A percentile compares a stretch with the other conserved stretches of the same genome.
Evolutionary conservation across 2,888 invertebrate genomes (phyloP).

Genomic region (Petrolisthes manimaculis): DNA sequence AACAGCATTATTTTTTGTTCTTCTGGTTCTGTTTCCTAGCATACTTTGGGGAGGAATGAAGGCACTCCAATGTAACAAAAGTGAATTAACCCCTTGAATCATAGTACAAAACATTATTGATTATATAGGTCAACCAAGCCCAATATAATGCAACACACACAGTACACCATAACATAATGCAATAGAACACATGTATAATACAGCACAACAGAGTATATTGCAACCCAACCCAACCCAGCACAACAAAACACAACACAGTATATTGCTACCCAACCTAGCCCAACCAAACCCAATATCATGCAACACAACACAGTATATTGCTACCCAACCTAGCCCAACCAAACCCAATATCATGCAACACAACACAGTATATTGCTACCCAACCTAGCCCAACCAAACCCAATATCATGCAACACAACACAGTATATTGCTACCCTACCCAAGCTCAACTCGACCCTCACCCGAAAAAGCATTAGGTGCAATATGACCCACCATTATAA

Average conservation of each 20-base stretch:
- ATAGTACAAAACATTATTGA: background rate
- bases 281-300: background rate
- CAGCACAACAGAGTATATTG: too few relatives aligned
- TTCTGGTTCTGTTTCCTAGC: too few relatives aligned
- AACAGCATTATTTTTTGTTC: too few relatives aligned
- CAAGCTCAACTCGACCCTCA: background rate
- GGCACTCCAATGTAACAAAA: too few relatives aligned
- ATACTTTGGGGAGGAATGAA: too few relatives aligned
- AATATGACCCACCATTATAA: too few relatives aligned
- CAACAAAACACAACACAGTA: too few relatives aligned
- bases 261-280: background rate
- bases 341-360: background rate
- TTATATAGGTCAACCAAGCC: background rate
- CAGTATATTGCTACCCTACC: background rate
- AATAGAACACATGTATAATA: background rate
- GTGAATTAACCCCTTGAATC: background rate
- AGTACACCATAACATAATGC: background rate
- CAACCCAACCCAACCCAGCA: too few relatives aligned
- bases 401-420: background rate
- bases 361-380: too few relatives aligned
- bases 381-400: background rate
- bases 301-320: background rate
- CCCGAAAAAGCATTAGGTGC: too few relatives aligned
- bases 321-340: background rate
- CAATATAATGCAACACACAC: background rate